Conservation (phyloP, 2,888 invertebrate species). For the Tiliacea aurago region DNA sequence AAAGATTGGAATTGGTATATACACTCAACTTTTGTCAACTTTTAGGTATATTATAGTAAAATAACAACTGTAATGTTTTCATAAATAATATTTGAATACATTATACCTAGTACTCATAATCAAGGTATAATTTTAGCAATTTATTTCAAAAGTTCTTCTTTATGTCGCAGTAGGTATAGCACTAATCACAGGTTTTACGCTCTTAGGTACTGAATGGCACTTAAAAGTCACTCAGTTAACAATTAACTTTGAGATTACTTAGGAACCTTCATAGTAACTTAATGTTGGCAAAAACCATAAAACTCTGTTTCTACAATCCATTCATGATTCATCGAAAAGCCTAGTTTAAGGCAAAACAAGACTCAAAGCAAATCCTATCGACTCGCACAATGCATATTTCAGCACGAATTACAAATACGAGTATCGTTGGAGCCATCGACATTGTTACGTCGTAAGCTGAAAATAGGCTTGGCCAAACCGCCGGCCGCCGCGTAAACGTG, state of each 20-base stretch:
- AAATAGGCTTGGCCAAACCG: constrained; percentile 53
- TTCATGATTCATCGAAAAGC: not conserved
- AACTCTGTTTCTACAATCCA: constrained; percentile 9
- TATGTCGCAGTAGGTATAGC: not conserved
- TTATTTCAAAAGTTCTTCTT: not conserved
- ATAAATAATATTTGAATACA: constrained; percentile 1
- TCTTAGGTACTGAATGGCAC: not conserved
- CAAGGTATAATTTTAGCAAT: not conserved
- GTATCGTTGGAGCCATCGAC: constrained; percentile 46
- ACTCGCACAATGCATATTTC: constrained; percentile 28
- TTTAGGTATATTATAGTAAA: not conserved
- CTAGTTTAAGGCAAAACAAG: not conserved
- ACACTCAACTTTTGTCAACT: constrained; percentile 13
- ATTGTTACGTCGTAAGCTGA: constrained; percentile 52
- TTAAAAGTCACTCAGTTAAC: not conserved
- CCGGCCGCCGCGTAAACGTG: constrained; percentile 61
- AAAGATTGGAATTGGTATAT: constrained; percentile 29
- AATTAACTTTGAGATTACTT: not conserved
- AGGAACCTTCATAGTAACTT: not conserved
- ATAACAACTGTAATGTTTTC: constrained; percentile 14
- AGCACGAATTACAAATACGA: constrained; percentile 39
- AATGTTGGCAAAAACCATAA: not conserved
- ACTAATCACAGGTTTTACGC: not conserved
- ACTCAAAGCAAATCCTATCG: constrained; percentile 15
- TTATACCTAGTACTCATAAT: not conserved